Conservation (phyloP, 2,888 invertebrate genomes). For the Hydrotaea diabolus region DNA sequence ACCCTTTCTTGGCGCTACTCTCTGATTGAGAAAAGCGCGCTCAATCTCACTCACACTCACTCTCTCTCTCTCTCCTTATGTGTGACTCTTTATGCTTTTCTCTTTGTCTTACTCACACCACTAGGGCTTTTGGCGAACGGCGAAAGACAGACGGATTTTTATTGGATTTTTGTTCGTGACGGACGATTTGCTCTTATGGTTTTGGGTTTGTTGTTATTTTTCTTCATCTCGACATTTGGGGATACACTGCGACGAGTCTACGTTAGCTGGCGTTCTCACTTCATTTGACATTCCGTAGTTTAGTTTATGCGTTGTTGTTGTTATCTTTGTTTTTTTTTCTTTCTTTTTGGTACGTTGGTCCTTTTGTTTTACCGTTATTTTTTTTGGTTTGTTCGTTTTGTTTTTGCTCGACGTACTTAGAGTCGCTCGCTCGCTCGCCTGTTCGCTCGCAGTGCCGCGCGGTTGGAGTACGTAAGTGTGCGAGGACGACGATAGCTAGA, state of each 20-base stretch:
- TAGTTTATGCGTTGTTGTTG: conserved; percentile 27
- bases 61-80: conserved; percentile 27
- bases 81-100: not conserved
- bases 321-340: conserved; percentile 1
- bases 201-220: conserved; percentile 53
- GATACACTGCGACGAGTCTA: not conserved
- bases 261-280: conserved; percentile 40
- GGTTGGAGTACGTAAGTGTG: conserved; percentile 47
- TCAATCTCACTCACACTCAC: conserved; percentile 8
- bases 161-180: not conserved
- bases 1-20: not conserved
- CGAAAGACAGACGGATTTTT: not conserved
- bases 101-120: conserved; percentile 11
- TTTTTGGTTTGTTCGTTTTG: conserved; percentile 43
- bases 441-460: conserved; percentile 4
- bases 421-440: conserved; percentile 23
- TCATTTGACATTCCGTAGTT: conserved; percentile 56
- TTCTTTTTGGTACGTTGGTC: conserved; percentile 37
- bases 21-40: not conserved
- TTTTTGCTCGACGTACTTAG: conserved; percentile 16
- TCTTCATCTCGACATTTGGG: not conserved
- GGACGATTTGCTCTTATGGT: not conserved
- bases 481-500: conserved; percentile 8
- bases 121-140: not conserved
- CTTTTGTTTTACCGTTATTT: conserved; percentile 35